phyloP scores from a whole-genome alignment of 2,113 vertebrate genomes.

The Actenoides hombroni region DNA sequence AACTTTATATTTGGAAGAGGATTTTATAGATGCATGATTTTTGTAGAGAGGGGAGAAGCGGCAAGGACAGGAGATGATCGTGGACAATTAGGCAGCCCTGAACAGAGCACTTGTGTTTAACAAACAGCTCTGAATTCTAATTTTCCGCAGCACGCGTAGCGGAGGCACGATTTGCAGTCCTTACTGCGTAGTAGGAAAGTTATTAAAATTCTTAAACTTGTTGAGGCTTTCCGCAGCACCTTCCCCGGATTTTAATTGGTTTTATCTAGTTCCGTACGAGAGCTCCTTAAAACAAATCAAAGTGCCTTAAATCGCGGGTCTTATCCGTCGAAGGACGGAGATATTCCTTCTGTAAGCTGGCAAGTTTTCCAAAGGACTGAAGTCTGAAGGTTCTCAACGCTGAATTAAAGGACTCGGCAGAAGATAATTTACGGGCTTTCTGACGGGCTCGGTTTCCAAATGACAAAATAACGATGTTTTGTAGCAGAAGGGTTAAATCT shows the following conservation, averaged over 20 bases:
- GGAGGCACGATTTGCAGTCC: conserved; percentile 78
- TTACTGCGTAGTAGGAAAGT: conserved; percentile 78
- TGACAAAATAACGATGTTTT: conserved; percentile 72
- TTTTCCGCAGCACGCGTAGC: conserved; percentile 71
- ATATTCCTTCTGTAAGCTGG: neutral
- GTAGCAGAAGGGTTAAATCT: conserved; percentile 82
- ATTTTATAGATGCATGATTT: conserved; percentile 9
- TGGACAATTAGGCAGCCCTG: conserved; percentile 67
- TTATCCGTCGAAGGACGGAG: conserved; percentile 7
- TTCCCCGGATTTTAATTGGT: conserved; percentile 77
- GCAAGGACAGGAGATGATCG: conserved; percentile 56
- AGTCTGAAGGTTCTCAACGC: neutral
- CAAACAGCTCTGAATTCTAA: conserved; percentile 77
- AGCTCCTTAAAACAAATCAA: conserved; percentile 72
- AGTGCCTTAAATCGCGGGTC: conserved; percentile 36
- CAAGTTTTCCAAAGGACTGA: conserved; percentile 21
- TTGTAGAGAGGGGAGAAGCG: conserved; percentile 33
- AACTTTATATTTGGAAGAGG: neutral
- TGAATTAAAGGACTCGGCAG: conserved; percentile 37
- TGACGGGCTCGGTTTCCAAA: conserved; percentile 67
- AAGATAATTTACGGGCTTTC: conserved; percentile 57
- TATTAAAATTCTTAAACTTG: conserved; percentile 79
- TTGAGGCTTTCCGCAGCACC: conserved; percentile 73
- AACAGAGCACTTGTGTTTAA: conserved; percentile 62
- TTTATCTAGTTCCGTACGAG: conserved; percentile 75